Base-by-base conservation (phyloP, 2,888 invertebrate genomes). In the Chrysolina oricalcia region DNA sequence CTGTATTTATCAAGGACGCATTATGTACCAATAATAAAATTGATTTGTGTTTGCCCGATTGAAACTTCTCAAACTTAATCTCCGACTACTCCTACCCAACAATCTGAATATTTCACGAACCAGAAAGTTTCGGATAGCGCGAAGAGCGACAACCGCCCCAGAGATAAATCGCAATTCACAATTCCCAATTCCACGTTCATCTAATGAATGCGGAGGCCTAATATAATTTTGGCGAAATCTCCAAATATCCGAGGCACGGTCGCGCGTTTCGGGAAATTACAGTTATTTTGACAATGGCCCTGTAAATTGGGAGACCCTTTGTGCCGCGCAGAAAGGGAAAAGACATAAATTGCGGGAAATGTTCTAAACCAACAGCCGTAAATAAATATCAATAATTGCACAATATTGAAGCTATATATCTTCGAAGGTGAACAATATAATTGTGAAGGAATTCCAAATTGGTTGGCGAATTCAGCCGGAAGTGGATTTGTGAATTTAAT, bases 331-430 rank as follows among this genome's bases (percentile, higher is more conserved):
- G 78, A 78, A 81, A 78, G 76, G 72, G 80, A 78, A 77, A 76
- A 70, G 73, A 73, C 76, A 79, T 81, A 78, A 80, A 80, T 81
- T 78, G 71, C 72, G 72, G 75, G 74, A 74, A 79, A 74, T 72
- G 73, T 75, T 77, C 71, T 70, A 75, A 77, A 78, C 76, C 76
- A 76, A 75, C 78, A 77, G 72, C 75, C 80, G 80, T 80, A 84
- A 84, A 84, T 84, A 83, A 83, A 84, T 84, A 85, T 81, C 83
- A 82, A 83, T 83, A 81, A 83, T 85, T 83, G 81, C 80, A 71
- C 81, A 78, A 83, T 83, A 84, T 84, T 83, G 82, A 74, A 81
- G 82, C 78, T 71, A 83, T 84, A 83, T 83, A 82, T 83, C 82
- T 82, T 78, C 65, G 72, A 69, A 76, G 75, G 80, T 80, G 80